Conservation (phyloP, 2,113 vertebrate genomes). For the Upupa epops region DNA sequence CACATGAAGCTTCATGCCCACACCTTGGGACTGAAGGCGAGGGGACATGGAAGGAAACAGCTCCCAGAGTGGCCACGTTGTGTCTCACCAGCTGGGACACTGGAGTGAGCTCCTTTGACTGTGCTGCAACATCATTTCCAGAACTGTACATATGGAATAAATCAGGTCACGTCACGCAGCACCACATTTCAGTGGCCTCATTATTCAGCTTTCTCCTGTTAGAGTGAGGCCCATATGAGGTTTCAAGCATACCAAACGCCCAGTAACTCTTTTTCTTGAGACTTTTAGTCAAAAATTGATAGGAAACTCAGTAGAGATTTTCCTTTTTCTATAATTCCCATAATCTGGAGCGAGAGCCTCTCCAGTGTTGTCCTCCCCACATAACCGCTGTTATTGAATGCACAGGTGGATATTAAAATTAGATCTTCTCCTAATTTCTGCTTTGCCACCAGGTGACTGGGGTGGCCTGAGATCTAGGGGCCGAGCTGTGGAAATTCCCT, state of each 20-base stretch:
- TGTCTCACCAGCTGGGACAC: rapidly evolving
- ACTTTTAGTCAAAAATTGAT: background rate
- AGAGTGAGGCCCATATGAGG: background rate
- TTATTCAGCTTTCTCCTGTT: background rate
- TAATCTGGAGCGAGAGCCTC: background rate
- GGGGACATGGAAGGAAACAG: background rate
- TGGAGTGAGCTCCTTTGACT: background rate
- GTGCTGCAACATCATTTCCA: background rate
- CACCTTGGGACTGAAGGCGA: background rate
- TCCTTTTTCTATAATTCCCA: background rate
- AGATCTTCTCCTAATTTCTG: background rate
- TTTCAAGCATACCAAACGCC: background rate
- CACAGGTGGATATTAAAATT: background rate
- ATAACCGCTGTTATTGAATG: background rate
- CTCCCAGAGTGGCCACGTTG: rapidly evolving
- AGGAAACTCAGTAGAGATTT: background rate
- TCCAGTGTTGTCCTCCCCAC: rapidly evolving
- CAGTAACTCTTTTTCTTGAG: background rate
- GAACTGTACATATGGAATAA: background rate
- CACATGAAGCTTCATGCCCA: rapidly evolving
- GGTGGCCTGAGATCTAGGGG: background rate
- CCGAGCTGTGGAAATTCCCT: slow-evolving; percentile 7
- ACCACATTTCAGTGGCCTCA: background rate
- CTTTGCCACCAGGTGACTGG: background rate
- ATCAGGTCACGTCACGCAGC: background rate